Conservation (phyloP, 2,113 vertebrate species). For the Cyprinodon brontotheroides region DNA sequence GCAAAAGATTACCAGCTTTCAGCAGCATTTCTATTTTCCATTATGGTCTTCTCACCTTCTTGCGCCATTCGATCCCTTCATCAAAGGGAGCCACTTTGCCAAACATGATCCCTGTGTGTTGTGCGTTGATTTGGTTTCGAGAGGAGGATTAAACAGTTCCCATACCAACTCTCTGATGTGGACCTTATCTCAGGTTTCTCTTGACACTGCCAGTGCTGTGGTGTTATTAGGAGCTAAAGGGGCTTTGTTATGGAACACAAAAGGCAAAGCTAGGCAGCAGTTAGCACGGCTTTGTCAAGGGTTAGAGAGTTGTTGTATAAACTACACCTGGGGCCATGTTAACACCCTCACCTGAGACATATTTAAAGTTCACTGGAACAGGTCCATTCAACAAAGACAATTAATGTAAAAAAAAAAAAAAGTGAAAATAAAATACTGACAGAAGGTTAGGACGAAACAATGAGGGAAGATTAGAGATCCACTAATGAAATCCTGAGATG, state of each 20-base stretch:
- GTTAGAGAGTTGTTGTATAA: slow-evolving; percentile 78
- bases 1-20: slow-evolving; percentile 46
- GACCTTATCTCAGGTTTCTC: slow-evolving; percentile 76
- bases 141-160: slow-evolving; percentile 77
- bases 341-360: slow-evolving; percentile 71
- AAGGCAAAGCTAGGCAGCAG: slow-evolving; percentile 70
- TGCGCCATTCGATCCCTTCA: slow-evolving; percentile 69
- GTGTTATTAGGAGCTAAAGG: slow-evolving; percentile 75
- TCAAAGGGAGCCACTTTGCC: slow-evolving; percentile 75
- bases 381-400: slow-evolving; percentile 21
- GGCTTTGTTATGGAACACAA: slow-evolving; percentile 79
- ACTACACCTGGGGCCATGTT: slow-evolving; percentile 73
- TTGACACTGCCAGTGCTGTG: slow-evolving; percentile 60
- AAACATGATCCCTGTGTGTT: slow-evolving; percentile 76
- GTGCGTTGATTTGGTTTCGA: slow-evolving; percentile 73
- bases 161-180: slow-evolving; percentile 74
- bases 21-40: slow-evolving; percentile 39
- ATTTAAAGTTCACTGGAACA: slow-evolving; percentile 30
- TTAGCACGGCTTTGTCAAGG: slow-evolving; percentile 75
- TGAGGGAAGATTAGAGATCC: slow-evolving; percentile 5
- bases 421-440: neutral
- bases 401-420: neutral
- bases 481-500: slow-evolving; percentile 10
- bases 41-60: slow-evolving; percentile 42
- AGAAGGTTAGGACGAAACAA: neutral